phyloP scores from a whole-genome alignment of 37 sponge, comb jelly and placozoan genomes.

The Halisarca cf. caerulea region DNA sequence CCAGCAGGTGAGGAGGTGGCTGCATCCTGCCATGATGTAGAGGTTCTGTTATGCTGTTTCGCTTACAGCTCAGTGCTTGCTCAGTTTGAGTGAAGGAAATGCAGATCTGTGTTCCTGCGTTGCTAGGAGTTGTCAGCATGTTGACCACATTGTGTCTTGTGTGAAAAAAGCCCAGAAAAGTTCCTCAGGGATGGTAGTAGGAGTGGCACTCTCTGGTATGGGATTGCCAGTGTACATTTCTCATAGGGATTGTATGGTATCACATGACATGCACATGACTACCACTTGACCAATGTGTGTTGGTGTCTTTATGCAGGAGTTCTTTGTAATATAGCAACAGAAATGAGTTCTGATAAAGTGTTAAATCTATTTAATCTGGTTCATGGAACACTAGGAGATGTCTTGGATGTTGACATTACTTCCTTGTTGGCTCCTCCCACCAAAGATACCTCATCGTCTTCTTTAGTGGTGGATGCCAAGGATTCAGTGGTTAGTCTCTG shows the following conservation, averaged over 20 bases:
- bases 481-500: too few relatives aligned
- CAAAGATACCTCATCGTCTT: too few relatives aligned
- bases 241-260: background rate
- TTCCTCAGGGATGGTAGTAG: background rate
- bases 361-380: background rate
- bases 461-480: too few relatives aligned
- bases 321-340: background rate
- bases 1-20: slow-evolving; percentile 5
- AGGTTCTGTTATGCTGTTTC: background rate
- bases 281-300: background rate
- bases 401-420: background rate
- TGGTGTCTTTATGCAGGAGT: background rate
- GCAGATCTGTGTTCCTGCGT: background rate
- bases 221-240: background rate
- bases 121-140: background rate
- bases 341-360: background rate
- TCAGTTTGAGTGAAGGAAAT: slow-evolving; percentile 2
- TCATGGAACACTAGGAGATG: background rate
- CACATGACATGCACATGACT: too few relatives aligned
- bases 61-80: slow-evolving; percentile 1
- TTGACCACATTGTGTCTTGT: background rate
- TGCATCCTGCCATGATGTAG: background rate
- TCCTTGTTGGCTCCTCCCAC: background rate
- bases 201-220: background rate
- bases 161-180: background rate